Percentiles rank a stretch among this genome's conserved stretches.
phyloP scores from a whole-genome alignment of 2,888 invertebrate species.

The Nephrotoma appendiculata region DNA sequence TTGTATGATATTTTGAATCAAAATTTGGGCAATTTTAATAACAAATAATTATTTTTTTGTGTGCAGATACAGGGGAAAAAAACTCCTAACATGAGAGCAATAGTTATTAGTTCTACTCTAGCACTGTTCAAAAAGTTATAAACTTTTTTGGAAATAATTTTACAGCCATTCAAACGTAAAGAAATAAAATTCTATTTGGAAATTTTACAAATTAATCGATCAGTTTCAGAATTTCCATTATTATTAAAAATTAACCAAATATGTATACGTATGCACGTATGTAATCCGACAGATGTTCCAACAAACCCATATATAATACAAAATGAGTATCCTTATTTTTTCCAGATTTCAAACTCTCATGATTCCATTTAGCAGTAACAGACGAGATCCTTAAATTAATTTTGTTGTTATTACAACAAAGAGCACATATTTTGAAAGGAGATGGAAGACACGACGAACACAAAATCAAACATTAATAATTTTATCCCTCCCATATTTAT shows the following conservation, averaged over 20 bases:
- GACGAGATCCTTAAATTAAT: background rate
- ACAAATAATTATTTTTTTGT: too few relatives aligned
- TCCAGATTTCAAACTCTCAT: background rate
- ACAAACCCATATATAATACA: background rate
- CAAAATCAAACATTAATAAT: background rate
- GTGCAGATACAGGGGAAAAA: too few relatives aligned
- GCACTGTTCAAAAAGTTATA: too few relatives aligned
- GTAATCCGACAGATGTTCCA: background rate
- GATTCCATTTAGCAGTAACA: background rate
- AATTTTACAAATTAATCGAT: background rate
- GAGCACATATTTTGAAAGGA: background rate
- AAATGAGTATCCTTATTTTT: background rate
- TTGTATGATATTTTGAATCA: too few relatives aligned
- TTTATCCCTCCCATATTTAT: background rate
- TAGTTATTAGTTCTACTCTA: too few relatives aligned
- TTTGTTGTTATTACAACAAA: background rate
- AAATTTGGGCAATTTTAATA: too few relatives aligned
- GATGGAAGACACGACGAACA: background rate
- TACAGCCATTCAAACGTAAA: too few relatives aligned
- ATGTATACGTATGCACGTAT: background rate
- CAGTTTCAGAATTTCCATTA: background rate
- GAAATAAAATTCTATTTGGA: too few relatives aligned
- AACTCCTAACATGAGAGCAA: too few relatives aligned
- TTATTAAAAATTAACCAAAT: background rate
- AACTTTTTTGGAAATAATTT: too few relatives aligned